A percentile compares a stretch with the other conserved stretches of the same genome.
phyloP scores from a whole-genome alignment of 2,888 invertebrate species.

The Thera obeliscata region DNA sequence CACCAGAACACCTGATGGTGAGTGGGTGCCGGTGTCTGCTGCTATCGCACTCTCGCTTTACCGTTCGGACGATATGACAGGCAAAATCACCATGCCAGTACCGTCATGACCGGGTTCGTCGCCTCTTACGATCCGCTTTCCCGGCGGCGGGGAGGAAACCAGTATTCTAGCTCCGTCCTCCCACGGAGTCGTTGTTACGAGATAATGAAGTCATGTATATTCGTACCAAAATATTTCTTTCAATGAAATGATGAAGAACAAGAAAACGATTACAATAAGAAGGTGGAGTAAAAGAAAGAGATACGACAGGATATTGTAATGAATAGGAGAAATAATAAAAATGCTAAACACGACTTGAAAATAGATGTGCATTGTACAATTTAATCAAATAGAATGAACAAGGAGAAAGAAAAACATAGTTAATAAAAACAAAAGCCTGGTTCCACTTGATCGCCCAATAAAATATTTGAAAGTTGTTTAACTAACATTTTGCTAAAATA shows the following conservation, averaged over 20 bases:
- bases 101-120: conserved; percentile 29
- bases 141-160: conserved; percentile 34
- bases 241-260: no score
- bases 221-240: no score
- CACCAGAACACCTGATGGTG: conserved; percentile 5
- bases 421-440: no score
- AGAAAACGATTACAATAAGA: no score
- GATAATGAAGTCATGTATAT: not conserved
- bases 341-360: not conserved
- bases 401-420: no score
- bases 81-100: not conserved
- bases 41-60: conserved; percentile 9
- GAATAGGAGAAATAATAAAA: not conserved
- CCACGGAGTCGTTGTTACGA: conserved; percentile 19
- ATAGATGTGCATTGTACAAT: not conserved
- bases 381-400: no score
- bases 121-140: conserved; percentile 36
- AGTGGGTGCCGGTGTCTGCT: conserved; percentile 2
- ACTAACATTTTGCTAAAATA: no score
- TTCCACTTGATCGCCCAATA: no score
- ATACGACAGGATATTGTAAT: no score
- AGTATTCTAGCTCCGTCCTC: conserved; percentile 31
- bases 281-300: no score
- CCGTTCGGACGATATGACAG: conserved; percentile 5
- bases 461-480: no score